These are phyloP conservation scores for Drosophila cognata DNA, from an alignment of 2,888 invertebrate genomes.

Conservation along the genomic window DNA sequence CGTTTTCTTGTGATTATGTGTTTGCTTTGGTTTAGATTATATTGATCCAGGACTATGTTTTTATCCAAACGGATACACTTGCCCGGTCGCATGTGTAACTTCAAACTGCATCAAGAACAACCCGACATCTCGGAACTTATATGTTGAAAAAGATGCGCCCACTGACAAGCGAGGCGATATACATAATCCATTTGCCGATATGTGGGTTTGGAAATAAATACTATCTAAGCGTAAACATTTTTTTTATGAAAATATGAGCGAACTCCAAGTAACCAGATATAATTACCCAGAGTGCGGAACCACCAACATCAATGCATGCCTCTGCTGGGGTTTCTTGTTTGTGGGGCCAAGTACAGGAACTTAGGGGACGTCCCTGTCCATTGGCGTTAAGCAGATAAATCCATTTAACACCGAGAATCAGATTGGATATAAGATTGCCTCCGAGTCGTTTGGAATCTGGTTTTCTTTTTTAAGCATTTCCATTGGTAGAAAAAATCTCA, in stretches of 20 bases:
- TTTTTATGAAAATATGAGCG: not conserved
- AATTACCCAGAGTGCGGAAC: constrained; percentile 12
- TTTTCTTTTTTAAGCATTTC: not conserved
- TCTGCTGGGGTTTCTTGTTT: not conserved
- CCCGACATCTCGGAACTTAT: constrained; percentile 45
- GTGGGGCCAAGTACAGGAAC: constrained; percentile 24
- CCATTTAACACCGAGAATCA: not conserved
- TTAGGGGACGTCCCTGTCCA: constrained; percentile 2
- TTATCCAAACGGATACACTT: too few species aligned
- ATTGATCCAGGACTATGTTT: constrained; percentile 49
- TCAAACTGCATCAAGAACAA: constrained; percentile 40
- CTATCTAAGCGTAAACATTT: not conserved
- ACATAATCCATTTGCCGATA: not conserved
- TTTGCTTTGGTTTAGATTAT: constrained; percentile 7
- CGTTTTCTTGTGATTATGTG: constrained; percentile 2
- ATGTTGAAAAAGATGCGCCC: constrained; percentile 10
- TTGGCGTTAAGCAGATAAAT: not conserved
- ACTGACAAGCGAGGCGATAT: constrained; percentile 40
- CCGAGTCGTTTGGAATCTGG: constrained; percentile 2
- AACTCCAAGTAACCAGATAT: not conserved
- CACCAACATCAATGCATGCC: not conserved
- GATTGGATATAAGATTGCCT: not conserved
- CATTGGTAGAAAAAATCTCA: not conserved
- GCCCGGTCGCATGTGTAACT: constrained; percentile 34
- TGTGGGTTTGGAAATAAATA: not conserved